These are phyloP conservation scores for Caranx ignobilis DNA, from an alignment of 2,113 vertebrate genomes.

Conservation along the genomic window DNA sequence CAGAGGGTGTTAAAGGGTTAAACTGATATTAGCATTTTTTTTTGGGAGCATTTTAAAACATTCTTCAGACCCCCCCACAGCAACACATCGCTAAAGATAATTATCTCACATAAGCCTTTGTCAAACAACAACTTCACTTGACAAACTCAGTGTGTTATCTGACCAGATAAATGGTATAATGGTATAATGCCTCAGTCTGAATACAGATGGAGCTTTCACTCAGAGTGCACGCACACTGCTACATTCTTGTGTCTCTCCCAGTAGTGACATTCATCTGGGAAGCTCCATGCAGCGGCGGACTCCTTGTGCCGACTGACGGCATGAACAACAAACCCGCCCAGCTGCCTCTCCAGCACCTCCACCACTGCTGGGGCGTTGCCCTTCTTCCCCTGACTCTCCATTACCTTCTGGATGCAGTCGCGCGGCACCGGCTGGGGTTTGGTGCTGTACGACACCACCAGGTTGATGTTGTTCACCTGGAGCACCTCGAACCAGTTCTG, in stretches of 20 bases:
- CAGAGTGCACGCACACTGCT: constrained; percentile 82
- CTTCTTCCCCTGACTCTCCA: constrained; percentile 79
- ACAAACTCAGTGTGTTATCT: not conserved
- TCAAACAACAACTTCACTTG: too few relatives aligned
- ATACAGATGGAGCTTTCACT: constrained; percentile 35
- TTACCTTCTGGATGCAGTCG: constrained; percentile 72
- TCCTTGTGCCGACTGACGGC: constrained; percentile 83
- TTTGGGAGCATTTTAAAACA: too few relatives aligned
- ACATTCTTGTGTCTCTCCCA: constrained; percentile 85
- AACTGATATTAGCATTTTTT: too few relatives aligned
- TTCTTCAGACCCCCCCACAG: too few relatives aligned
- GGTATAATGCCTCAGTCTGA: not conserved
- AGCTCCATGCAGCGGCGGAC: constrained; percentile 78
- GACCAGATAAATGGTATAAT: too few relatives aligned
- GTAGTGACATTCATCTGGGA: constrained; percentile 84
- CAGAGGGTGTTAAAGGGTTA: too few relatives aligned
- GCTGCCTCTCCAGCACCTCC: constrained; percentile 75
- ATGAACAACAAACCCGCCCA: constrained; percentile 81
- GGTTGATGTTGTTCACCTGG: constrained; percentile 76
- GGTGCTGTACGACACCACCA: constrained; percentile 83
- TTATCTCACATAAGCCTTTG: too few relatives aligned
- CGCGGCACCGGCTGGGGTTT: constrained; percentile 71
- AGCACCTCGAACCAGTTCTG: constrained; percentile 80
- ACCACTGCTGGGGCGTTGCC: constrained; percentile 73
- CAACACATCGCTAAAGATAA: too few relatives aligned